A percentile compares a stretch with the other conserved stretches of the same genome.
phyloP scores from a whole-genome alignment of 2,113 vertebrate species.

The Ammodytes dubius region DNA sequence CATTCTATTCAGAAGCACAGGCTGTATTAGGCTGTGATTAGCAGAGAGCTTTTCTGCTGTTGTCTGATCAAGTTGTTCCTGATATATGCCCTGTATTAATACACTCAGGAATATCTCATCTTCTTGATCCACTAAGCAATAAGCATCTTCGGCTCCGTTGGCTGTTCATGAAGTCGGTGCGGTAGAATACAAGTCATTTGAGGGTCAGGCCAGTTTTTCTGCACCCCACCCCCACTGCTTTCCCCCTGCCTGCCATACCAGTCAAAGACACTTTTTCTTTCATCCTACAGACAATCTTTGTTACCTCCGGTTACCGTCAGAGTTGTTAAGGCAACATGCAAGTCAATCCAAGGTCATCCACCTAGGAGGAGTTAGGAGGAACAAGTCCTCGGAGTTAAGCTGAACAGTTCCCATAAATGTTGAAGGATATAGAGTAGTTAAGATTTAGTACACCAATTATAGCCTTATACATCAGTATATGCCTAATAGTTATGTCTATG shows the following conservation, averaged over 20 bases:
- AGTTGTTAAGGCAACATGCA: background rate
- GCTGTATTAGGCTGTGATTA: slow-evolving; percentile 12
- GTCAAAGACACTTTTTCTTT: slow-evolving; percentile 31
- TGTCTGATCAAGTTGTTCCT: slow-evolving; percentile 20
- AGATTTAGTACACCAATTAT: too few relatives aligned
- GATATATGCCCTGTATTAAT: background rate
- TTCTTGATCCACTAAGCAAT: slow-evolving; percentile 8
- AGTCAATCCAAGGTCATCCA: slow-evolving; percentile 3
- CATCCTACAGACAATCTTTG: slow-evolving; percentile 7
- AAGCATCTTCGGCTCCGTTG: background rate
- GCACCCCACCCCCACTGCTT: background rate
- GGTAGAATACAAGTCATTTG: slow-evolving; percentile 40
- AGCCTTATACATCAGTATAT: too few relatives aligned
- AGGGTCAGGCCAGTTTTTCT: slow-evolving; percentile 33
- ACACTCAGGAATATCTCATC: background rate
- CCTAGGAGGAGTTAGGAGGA: too few relatives aligned
- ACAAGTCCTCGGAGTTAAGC: too few relatives aligned
- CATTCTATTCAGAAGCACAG: background rate
- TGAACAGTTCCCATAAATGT: too few relatives aligned
- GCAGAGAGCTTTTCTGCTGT: background rate
- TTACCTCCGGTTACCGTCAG: slow-evolving; percentile 2
- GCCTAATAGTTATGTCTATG: too few relatives aligned
- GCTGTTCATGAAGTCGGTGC: slow-evolving; percentile 15
- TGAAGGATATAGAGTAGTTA: too few relatives aligned
- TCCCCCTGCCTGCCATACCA: background rate